Evolutionary conservation across 2,888 invertebrate genomes (phyloP).

Genomic region (Leptura quadrifasciata): DNA sequence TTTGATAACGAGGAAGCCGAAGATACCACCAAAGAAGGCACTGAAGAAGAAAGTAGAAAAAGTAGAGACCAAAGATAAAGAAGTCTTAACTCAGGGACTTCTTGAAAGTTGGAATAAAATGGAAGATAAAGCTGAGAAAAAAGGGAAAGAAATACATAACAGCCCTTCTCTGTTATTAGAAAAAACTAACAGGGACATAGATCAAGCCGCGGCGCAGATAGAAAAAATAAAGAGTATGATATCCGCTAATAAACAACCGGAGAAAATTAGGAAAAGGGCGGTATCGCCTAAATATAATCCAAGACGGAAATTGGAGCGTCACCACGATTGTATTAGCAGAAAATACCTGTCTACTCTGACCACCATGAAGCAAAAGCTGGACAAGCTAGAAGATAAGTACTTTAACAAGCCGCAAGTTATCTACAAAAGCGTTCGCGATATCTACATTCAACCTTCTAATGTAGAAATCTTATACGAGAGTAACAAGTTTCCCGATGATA

Average conservation of each 20-base stretch:
- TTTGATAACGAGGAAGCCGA: conserved; percentile 27
- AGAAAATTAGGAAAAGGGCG: conserved; percentile 20
- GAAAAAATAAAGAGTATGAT: conserved; percentile 13
- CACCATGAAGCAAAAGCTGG: conserved; percentile 60
- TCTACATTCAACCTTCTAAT: conserved; percentile 46
- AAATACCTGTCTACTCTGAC: conserved; percentile 61
- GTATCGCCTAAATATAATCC: conserved; percentile 33
- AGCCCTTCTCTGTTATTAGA: background rate
- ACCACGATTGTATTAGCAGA: conserved; percentile 47
- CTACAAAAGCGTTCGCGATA: conserved; percentile 56
- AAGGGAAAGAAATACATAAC: background rate
- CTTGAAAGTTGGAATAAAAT: background rate
- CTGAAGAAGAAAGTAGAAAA: background rate
- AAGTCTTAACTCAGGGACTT: background rate
- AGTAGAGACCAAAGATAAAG: background rate
- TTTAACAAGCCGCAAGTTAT: conserved; percentile 52
- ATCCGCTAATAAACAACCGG: background rate
- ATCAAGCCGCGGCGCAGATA: conserved; percentile 1
- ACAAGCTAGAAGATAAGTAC: conserved; percentile 64
- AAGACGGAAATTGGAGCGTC: conserved; percentile 40
- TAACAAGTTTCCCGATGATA: conserved; percentile 22
- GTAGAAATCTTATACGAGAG: conserved; percentile 46
- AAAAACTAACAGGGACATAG: background rate
- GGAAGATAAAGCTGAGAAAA: background rate
- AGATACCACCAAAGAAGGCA: background rate